These are phyloP conservation scores for Drosophila erecta DNA, from an alignment of 1,140 invertebrate species.

Conservation along the genomic window DNA sequence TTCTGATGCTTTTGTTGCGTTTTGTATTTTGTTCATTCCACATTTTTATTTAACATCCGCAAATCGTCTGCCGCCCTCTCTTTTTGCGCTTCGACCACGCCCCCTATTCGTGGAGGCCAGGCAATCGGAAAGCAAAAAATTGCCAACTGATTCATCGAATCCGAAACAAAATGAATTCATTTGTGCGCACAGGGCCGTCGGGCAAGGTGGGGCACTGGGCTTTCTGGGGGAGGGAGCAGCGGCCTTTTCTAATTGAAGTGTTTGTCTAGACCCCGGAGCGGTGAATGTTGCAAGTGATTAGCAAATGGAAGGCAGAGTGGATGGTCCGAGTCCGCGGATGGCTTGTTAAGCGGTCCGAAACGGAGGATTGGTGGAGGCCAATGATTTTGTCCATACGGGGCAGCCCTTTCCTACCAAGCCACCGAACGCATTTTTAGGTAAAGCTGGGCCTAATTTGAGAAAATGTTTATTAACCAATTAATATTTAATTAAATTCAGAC, in stretches of 20 bases:
- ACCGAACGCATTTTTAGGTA: no score
- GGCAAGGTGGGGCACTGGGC: constrained; percentile 19
- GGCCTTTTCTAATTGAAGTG: constrained; percentile 66
- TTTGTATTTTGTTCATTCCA: constrained; percentile 49
- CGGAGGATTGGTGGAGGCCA: background rate
- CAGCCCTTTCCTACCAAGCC: no score
- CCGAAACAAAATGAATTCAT: constrained; percentile 70
- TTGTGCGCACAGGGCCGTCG: constrained; percentile 50
- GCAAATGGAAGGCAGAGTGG: constrained; percentile 40
- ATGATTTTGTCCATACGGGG: background rate
- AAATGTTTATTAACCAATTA: no score
- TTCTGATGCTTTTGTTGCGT: constrained; percentile 35
- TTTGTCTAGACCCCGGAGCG: constrained; percentile 56
- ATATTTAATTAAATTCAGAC: no score
- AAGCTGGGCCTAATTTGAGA: no score
- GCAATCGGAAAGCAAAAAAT: constrained; percentile 30
- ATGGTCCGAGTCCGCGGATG: constrained; percentile 2
- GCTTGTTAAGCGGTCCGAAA: constrained; percentile 2
- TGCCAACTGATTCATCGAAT: constrained; percentile 69
- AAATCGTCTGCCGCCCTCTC: constrained; percentile 44
- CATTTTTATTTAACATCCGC: constrained; percentile 58
- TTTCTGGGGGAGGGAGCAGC: background rate
- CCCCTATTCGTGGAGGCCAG: constrained; percentile 25
- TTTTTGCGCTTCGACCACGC: constrained; percentile 22
- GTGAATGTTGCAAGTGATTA: constrained; percentile 69